Percentiles rank a stretch among this genome's conserved stretches.
Evolutionary conservation across 2,888 invertebrate species (phyloP).

Genomic region (Catotricha subobsoleta): DNA sequence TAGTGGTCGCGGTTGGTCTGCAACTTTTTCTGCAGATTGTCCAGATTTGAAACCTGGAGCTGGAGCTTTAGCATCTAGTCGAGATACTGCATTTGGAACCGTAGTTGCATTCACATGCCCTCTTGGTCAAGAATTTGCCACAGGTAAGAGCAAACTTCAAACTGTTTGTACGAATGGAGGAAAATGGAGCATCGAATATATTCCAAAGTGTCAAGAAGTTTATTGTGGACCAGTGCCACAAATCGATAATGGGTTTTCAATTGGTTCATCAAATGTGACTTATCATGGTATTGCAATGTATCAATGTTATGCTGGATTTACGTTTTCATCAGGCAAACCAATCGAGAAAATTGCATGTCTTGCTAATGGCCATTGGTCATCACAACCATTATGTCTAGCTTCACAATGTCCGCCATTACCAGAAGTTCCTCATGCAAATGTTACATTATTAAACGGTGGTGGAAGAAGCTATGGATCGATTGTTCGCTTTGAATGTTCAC

Average conservation of each 20-base stretch:
- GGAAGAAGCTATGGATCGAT: constrained; percentile 88
- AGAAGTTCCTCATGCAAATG: constrained; percentile 74
- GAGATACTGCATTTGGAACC: constrained; percentile 85
- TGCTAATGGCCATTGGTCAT: constrained; percentile 81
- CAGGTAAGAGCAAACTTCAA: constrained; percentile 64
- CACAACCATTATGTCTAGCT: constrained; percentile 78
- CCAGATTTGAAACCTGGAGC: constrained; percentile 66
- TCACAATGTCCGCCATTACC: constrained; percentile 78
- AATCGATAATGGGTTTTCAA: constrained; percentile 93
- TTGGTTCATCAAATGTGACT: constrained; percentile 88
- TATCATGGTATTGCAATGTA: constrained; percentile 86
- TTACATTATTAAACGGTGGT: constrained; percentile 72
- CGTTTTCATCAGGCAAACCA: constrained; percentile 72
- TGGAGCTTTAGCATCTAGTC: constrained; percentile 75
- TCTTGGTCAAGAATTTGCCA: constrained; percentile 83
- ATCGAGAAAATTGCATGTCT: constrained; percentile 79
- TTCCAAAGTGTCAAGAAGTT: constrained; percentile 70
- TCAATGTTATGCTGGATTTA: constrained; percentile 92
- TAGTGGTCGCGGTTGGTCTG: constrained; percentile 62
- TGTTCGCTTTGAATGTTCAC: constrained; percentile 78
- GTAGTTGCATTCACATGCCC: constrained; percentile 81
- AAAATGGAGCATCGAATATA: constrained; percentile 81
- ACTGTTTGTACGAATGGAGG: constrained; percentile 79
- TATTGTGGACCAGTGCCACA: constrained; percentile 97
- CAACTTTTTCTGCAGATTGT: constrained; percentile 84